Percentiles rank a stretch among this genome's conserved stretches.
These are phyloP conservation scores for Acanthornis magna DNA, from an alignment of 2,797 vertebrate species.

Conservation along the genomic window DNA sequence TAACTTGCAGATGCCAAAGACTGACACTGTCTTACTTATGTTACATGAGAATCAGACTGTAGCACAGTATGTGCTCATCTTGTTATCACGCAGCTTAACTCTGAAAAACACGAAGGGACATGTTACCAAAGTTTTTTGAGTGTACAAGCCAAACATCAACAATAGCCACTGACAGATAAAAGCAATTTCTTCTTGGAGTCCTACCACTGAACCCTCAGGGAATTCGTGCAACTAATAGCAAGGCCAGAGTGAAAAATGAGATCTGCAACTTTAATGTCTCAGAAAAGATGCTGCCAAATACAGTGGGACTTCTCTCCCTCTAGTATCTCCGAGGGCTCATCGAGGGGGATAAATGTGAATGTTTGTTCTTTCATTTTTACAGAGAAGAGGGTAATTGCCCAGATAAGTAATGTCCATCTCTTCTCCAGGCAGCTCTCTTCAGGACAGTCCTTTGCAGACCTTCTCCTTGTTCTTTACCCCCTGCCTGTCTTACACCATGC, in stretches of 20 bases:
- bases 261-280: background rate
- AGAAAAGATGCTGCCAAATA: background rate
- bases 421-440: background rate
- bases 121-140: background rate
- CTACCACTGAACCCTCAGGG: background rate
- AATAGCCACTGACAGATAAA: conserved; percentile 24
- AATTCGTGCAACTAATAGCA: background rate
- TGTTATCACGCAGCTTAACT: background rate
- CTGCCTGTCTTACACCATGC: accelerated
- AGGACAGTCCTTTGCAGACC: background rate
- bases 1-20: conserved; percentile 42
- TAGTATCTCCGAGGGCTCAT: background rate
- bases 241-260: background rate
- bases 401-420: background rate
- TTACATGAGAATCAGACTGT: background rate
- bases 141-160: conserved; percentile 12
- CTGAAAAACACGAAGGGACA: background rate
- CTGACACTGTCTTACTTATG: conserved; percentile 36
- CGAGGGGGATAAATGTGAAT: background rate
- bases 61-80: conserved; percentile 22
- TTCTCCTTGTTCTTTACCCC: background rate
- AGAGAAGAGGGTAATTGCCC: background rate
- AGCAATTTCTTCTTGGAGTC: conserved; percentile 15
- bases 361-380: background rate
- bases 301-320: background rate